Evolutionary conservation across 1,140 invertebrate genomes (phyloP), one percentile per base, ranked within the genome.

Genomic region (Nautilus pompilius): DNA sequence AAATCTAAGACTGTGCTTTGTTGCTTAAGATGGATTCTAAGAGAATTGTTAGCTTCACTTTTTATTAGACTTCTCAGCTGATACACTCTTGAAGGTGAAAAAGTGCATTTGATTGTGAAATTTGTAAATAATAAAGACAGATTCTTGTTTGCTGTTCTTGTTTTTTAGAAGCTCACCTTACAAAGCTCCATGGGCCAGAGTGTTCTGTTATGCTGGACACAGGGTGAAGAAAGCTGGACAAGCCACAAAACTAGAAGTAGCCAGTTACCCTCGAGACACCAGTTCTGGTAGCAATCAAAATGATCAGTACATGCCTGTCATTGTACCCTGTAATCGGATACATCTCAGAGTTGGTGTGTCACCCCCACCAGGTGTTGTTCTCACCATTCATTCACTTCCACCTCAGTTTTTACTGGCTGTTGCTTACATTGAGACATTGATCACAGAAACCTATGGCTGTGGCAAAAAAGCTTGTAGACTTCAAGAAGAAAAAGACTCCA

Each of bases 381-480:
- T 82, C 29, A 78, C 73, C 2, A 68, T 82, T 6, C 80, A 82
- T 63, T 78, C 71, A 2, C 63, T 82, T 5, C 79, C 80, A 5
- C 70, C 78, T 5, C 78, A 82, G 66, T 78, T 82, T 58, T 72
- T 80, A 33, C 63, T 81, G 58, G 78, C 81, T 8, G 56, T 81
- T 34, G 72, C 81, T 15, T 82, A 81, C 66, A 72, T 82, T 22
- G 80, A 82, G 68, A 79, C 75, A 15, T 63, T 81, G 13, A 72
- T 80, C 41, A 74, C 72, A 6, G 74, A 81, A 57, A 72, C 66
- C 22, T 72, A 74, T 66, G 73, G 74, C 24, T 79, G 77, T 69
- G 77, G 75, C 0, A 73, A 66, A 13, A 64, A 68, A 26, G 66
- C 71, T 48, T 78, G 75, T 63, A 67, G 68, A 5, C 55, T 58